These are phyloP conservation scores for Cacoxenus indagator DNA, from an alignment of 2,888 invertebrate genomes.

Conservation along the genomic window DNA sequence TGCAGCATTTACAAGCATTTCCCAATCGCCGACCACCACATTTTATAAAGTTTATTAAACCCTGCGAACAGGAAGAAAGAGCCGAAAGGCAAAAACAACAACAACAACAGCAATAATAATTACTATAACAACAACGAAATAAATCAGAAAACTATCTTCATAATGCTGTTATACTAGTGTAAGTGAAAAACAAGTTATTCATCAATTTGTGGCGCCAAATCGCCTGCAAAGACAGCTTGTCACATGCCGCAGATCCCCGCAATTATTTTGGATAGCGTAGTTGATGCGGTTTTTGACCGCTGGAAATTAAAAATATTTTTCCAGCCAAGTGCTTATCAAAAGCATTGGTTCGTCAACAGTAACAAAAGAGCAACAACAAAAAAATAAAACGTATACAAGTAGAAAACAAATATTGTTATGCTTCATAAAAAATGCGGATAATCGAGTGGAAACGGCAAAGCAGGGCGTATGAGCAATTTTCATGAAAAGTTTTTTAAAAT, in stretches of 20 bases:
- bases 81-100: neutral
- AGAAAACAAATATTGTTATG: neutral
- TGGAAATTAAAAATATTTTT: neutral
- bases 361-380: neutral
- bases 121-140: too few species aligned
- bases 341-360: neutral
- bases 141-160: neutral
- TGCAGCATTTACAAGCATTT: constrained; percentile 44
- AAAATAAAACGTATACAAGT: neutral
- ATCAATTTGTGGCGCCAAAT: constrained; percentile 2
- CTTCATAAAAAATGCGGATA: neutral
- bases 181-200: constrained; percentile 15
- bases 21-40: constrained; percentile 60
- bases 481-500: neutral
- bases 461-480: constrained; percentile 43
- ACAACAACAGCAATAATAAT: neutral
- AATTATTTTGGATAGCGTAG: neutral
- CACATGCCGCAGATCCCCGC: neutral
- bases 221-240: neutral
- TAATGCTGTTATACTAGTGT: neutral
- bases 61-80: constrained; percentile 32
- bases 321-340: neutral
- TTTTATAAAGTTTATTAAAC: constrained; percentile 63
- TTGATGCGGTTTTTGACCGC: constrained; percentile 5
- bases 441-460: neutral